Evolutionary conservation across 2,113 vertebrate species (phyloP).

Genomic region (Ceyx cyanopectus): DNA sequence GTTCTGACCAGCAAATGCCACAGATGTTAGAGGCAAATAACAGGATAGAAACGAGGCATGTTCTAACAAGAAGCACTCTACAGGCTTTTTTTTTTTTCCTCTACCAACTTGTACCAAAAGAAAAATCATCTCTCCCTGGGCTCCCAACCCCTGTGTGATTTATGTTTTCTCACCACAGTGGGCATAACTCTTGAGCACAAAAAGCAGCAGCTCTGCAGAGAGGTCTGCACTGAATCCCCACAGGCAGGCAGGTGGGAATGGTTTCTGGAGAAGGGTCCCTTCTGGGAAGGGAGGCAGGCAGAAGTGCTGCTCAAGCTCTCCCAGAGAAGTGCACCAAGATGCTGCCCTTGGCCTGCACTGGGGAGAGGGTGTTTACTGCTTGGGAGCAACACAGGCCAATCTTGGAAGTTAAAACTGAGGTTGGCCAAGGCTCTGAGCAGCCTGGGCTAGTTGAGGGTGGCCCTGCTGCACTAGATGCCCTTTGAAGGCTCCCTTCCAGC

Average conservation of each 20-base stretch:
- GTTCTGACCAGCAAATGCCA: background rate
- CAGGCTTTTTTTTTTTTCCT: background rate
- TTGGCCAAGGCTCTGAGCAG: no score
- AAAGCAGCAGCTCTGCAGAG: background rate
- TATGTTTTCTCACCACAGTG: background rate
- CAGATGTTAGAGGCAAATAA: background rate
- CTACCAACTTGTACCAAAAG: background rate
- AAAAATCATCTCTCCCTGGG: background rate
- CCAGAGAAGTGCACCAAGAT: background rate
- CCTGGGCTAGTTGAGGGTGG: no score
- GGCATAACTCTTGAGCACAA: background rate
- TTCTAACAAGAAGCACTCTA: background rate
- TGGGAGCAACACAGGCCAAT: slow-evolving; percentile 7
- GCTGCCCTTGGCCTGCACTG: accelerated
- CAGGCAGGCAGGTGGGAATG: accelerated
- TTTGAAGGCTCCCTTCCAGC: no score
- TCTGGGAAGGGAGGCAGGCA: background rate
- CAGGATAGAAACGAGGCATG: background rate
- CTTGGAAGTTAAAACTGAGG: background rate
- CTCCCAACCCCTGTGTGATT: background rate
- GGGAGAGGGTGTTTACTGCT: background rate
- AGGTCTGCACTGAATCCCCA: background rate
- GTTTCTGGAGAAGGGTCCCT: background rate
- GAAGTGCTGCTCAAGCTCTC: background rate
- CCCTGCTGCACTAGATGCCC: no score